Evolutionary conservation across 2,888 invertebrate species (phyloP).

Genomic region (Plagiodera versicolora): DNA sequence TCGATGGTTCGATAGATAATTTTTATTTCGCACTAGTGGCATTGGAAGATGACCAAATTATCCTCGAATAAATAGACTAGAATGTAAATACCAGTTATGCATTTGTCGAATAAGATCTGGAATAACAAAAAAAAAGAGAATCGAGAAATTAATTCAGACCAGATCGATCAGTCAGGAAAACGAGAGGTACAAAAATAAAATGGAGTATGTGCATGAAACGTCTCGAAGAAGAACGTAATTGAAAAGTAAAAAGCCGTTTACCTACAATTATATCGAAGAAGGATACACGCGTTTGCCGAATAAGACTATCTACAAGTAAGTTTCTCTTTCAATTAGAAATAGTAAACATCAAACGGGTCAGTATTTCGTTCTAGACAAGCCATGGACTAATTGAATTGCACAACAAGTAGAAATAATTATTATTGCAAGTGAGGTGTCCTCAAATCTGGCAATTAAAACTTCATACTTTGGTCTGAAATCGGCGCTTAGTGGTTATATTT

Average conservation of each 20-base stretch:
- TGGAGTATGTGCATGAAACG: not conserved
- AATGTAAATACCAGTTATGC: no score
- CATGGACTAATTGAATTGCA: not conserved
- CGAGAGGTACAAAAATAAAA: not conserved
- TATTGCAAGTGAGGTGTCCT: not conserved
- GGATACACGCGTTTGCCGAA: not conserved
- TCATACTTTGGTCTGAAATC: not conserved
- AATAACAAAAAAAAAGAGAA: no score
- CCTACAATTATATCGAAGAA: not conserved
- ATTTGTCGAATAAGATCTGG: no score
- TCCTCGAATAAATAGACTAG: no score
- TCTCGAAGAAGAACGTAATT: not conserved
- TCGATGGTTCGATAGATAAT: no score
- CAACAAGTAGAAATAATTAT: not conserved
- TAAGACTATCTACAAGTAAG: not conserved
- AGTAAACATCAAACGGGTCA: not conserved
- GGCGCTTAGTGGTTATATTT: not conserved
- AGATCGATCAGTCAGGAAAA: not conserved
- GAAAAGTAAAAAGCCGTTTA: not conserved
- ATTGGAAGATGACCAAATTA: no score
- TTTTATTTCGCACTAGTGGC: no score
- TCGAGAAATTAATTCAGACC: not conserved
- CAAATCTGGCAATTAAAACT: slow-evolving; percentile 2
- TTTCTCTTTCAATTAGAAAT: slow-evolving; percentile 2
- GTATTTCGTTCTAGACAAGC: not conserved